Evolutionary conservation across 2,888 invertebrate species (phyloP).

Genomic region (Sussaba pulchella): DNA sequence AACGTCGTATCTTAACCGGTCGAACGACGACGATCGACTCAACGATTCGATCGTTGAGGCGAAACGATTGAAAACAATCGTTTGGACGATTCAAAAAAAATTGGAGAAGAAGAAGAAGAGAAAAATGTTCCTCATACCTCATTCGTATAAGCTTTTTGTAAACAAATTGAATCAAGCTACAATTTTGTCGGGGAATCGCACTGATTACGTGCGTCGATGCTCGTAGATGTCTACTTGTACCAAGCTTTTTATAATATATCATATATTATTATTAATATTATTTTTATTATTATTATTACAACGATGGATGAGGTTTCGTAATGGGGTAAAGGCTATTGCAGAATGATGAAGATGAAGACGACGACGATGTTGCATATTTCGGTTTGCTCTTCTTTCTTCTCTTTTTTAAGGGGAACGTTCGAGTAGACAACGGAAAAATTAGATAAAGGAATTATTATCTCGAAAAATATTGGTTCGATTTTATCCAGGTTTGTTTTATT

Average conservation of each 20-base stretch:
- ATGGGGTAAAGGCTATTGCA: slow-evolving; percentile 30
- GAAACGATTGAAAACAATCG: too few relatives aligned
- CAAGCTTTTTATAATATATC: slow-evolving; percentile 71
- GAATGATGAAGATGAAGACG: slow-evolving; percentile 37
- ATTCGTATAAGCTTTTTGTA: slow-evolving; percentile 61
- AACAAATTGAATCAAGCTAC: slow-evolving; percentile 25
- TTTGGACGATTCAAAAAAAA: too few relatives aligned
- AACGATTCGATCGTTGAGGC: slow-evolving; percentile 22
- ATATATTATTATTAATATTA: slow-evolving; percentile 58
- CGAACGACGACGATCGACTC: background rate
- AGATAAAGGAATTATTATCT: too few relatives aligned
- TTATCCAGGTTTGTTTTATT: too few relatives aligned
- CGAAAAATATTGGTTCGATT: too few relatives aligned
- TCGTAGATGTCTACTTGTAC: slow-evolving; percentile 65
- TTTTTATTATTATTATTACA: slow-evolving; percentile 18
- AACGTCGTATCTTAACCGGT: slow-evolving; percentile 66
- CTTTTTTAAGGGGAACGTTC: too few relatives aligned
- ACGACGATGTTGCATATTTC: slow-evolving; percentile 45
- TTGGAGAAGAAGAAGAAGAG: slow-evolving; percentile 17
- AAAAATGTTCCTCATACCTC: slow-evolving; percentile 64
- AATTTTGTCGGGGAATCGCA: slow-evolving; percentile 48
- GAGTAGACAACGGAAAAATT: too few relatives aligned
- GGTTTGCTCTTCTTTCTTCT: slow-evolving; percentile 7
- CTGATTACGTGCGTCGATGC: slow-evolving; percentile 40
- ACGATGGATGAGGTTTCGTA: slow-evolving; percentile 49